A percentile compares a stretch with the other conserved stretches of the same genome.
Conservation (phyloP, 2,797 vertebrate genomes). For the Hypotaenidia philippensis region DNA sequence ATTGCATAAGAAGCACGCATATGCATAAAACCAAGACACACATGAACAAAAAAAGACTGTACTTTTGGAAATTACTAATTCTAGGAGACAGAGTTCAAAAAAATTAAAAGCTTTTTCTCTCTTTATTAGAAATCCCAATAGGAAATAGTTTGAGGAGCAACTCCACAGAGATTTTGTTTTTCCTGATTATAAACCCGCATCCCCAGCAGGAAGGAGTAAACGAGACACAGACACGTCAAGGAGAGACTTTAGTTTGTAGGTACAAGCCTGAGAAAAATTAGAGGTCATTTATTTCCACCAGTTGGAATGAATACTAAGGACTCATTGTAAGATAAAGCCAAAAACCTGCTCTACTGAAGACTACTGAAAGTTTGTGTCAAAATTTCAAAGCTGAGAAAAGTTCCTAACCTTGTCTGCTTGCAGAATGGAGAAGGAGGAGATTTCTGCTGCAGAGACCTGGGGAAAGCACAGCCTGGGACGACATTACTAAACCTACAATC, state of each 20-base stretch:
- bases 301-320: neutral
- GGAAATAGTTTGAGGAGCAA: neutral
- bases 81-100: neutral
- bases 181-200: neutral
- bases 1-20: neutral
- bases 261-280: neutral
- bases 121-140: neutral
- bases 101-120: neutral
- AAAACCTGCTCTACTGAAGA: neutral
- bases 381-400: neutral
- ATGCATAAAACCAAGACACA: neutral
- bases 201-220: neutral
- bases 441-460: neutral
- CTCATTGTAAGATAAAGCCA: neutral
- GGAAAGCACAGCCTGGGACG: neutral
- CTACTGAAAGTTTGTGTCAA: neutral
- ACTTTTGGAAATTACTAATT: neutral
- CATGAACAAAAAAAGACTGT: rapidly evolving
- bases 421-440: neutral
- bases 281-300: neutral
- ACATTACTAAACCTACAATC: neutral
- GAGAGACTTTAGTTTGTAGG: neutral
- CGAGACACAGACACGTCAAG: neutral
- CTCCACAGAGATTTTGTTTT: neutral
- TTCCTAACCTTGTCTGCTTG: neutral